Conservation (phyloP, 2,113 vertebrate genomes). For the Phalacrocorax brasilianus region DNA sequence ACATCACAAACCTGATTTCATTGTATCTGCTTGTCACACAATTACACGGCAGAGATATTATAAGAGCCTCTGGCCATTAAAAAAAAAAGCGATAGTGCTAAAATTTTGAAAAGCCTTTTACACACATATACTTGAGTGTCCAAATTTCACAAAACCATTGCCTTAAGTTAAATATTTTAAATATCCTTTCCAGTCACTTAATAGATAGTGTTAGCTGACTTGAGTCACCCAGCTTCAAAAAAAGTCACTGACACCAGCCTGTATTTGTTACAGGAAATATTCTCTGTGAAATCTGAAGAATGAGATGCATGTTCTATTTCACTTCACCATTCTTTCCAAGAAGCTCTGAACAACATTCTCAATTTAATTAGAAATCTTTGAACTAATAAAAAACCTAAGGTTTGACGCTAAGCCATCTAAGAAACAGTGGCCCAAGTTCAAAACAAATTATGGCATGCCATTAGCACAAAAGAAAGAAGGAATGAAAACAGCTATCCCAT, state of each 20-base stretch:
- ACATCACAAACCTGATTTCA: background rate
- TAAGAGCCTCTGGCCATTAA: background rate
- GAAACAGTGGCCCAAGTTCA: background rate
- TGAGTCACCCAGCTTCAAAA: background rate
- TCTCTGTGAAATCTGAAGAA: background rate
- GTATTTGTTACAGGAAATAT: background rate
- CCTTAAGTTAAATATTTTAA: background rate
- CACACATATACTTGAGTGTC: background rate
- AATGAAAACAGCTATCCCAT: background rate
- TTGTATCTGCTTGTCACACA: background rate
- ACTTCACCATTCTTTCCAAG: background rate
- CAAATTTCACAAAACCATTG: background rate
- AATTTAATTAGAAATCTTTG: background rate
- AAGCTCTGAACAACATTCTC: background rate
- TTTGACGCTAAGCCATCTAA: background rate
- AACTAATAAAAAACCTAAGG: background rate
- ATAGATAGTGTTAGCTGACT: background rate
- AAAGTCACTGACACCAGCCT: background rate
- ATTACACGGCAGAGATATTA: background rate
- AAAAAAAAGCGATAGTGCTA: background rate
- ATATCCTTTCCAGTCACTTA: background rate
- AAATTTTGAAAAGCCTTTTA: background rate
- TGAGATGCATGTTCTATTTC: background rate
- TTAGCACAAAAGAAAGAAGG: background rate
- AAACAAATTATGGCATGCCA: background rate